These are phyloP conservation scores for Drosophila subobscura DNA, from an alignment of 1,140 invertebrate genomes.

Conservation along the genomic window DNA sequence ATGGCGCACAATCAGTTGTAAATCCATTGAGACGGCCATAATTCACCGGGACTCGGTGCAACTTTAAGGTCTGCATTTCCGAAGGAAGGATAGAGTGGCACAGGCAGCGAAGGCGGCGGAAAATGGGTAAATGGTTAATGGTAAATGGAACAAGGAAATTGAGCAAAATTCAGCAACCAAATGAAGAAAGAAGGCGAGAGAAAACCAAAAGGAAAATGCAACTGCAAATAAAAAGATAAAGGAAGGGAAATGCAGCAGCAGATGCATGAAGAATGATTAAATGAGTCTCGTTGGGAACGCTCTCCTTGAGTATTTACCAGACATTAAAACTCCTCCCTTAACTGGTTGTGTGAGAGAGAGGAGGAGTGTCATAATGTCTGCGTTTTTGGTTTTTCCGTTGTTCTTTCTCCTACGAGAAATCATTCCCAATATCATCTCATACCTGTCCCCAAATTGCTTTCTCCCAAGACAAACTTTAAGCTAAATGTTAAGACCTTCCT, in stretches of 20 bases:
- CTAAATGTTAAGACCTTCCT: slow-evolving; percentile 17
- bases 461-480: not conserved
- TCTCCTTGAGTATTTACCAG: no score
- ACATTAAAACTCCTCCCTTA: no score
- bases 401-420: no score
- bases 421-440: no score
- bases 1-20: slow-evolving; percentile 13
- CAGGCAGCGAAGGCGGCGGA: not conserved
- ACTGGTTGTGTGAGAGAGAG: no score
- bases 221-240: no score
- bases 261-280: slow-evolving; percentile 14
- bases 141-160: slow-evolving; percentile 55
- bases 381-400: no score
- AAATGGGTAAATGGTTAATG: slow-evolving; percentile 4
- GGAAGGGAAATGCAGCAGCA: no score
- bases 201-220: not conserved
- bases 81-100: not conserved
- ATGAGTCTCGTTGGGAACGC: not conserved
- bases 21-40: slow-evolving; percentile 58
- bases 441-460: no score
- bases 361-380: no score
- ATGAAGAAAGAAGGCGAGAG: not conserved
- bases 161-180: slow-evolving; percentile 15
- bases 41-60: slow-evolving; percentile 55
- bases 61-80: slow-evolving; percentile 16